Evolutionary conservation across 2,113 vertebrate genomes (phyloP).

Genomic region (Phocoena sinus): DNA sequence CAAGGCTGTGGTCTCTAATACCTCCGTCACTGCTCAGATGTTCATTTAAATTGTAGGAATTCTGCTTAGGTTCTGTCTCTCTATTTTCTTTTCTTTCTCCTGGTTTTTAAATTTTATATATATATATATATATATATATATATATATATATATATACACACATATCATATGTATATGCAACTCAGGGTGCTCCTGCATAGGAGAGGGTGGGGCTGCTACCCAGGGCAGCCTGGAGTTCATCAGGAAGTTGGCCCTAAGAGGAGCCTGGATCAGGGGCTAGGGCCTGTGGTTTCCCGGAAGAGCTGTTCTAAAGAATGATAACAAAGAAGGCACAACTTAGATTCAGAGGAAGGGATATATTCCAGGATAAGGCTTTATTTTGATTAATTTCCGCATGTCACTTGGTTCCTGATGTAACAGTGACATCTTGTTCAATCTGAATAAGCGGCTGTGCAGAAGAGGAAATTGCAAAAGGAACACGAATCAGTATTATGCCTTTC

Average conservation of each 20-base stretch:
- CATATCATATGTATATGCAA: too few relatives aligned
- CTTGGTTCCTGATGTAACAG: neutral
- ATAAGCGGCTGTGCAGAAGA: constrained; percentile 13
- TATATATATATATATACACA: too few relatives aligned
- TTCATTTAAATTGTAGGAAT: neutral
- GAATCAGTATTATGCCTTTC: neutral
- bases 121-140: neutral
- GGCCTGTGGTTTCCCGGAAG: too few relatives aligned
- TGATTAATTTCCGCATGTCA: neutral
- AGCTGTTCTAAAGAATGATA: too few relatives aligned
- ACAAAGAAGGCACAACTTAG: too few relatives aligned
- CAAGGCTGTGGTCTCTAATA: neutral
- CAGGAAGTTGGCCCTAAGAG: too few relatives aligned
- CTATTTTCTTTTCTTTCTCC: neutral
- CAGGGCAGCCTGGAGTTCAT: too few relatives aligned
- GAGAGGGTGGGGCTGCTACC: too few relatives aligned
- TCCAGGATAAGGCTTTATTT: constrained; percentile 5
- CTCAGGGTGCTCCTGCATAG: too few relatives aligned
- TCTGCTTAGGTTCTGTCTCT: neutral
- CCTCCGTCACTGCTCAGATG: neutral
- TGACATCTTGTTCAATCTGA: constrained; percentile 12
- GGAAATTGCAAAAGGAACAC: constrained; percentile 50
- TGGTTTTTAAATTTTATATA: neutral
- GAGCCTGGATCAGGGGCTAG: too few relatives aligned
- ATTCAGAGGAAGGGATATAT: too few relatives aligned